Evolutionary conservation across 37 sponge, comb jelly and placozoan species (phyloP).

Genomic region (Mnemiopsis leidyi): DNA sequence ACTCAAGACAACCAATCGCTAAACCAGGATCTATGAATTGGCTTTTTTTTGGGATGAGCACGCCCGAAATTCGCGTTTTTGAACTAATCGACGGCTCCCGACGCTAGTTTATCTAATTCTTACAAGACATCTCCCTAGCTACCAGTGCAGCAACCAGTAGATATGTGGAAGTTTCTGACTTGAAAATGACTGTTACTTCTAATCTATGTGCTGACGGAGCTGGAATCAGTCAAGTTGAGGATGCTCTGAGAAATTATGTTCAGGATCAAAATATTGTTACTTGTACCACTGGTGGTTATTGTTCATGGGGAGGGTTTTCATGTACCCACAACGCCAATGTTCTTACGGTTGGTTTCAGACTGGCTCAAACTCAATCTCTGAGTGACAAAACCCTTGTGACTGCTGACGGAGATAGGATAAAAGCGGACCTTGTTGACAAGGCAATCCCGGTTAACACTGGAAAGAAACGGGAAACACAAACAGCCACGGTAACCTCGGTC

Average conservation of each 20-base stretch:
- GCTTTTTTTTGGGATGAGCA: not conserved
- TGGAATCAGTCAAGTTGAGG: not conserved
- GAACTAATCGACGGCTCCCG: too few relatives aligned
- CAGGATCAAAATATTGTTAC: not conserved
- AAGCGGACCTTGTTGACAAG: not conserved
- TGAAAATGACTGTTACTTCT: not conserved
- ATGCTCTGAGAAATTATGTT: not conserved
- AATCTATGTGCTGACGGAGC: not conserved
- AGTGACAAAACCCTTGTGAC: not conserved
- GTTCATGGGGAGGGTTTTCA: not conserved
- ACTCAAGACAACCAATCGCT: too few relatives aligned
- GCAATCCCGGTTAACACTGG: not conserved
- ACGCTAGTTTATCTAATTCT: too few relatives aligned
- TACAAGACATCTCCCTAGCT: too few relatives aligned
- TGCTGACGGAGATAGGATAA: not conserved
- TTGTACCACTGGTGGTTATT: not conserved
- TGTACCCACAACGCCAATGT: not conserved
- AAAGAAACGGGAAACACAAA: not conserved
- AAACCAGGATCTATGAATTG: not conserved
- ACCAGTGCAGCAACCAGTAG: not conserved
- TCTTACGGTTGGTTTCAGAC: not conserved
- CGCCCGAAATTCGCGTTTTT: too few relatives aligned
- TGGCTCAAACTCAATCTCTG: not conserved
- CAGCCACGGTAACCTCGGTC: not conserved
- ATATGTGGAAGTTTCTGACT: not conserved